A percentile compares a stretch with the other conserved stretches of the same genome.
These are phyloP conservation scores for Dryadula phaetusa DNA, from an alignment of 2,888 invertebrate genomes.

Conservation along the genomic window DNA sequence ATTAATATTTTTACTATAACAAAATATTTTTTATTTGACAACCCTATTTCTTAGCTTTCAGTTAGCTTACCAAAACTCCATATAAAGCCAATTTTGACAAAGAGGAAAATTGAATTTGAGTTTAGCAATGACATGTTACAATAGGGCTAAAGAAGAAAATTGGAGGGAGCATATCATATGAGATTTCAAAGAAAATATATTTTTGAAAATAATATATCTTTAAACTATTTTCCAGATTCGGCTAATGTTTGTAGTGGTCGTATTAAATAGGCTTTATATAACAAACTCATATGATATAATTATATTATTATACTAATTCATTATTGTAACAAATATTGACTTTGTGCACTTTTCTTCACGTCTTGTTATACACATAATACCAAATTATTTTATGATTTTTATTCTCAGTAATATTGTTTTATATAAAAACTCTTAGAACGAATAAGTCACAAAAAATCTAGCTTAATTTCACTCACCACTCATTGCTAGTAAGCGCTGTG, in stretches of 20 bases:
- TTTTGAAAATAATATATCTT: not conserved
- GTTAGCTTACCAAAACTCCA: conserved; percentile 39
- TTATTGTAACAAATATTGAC: no score
- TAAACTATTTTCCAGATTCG: no score
- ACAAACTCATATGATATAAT: no score
- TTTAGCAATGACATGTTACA: conserved; percentile 37
- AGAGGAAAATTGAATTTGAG: conserved; percentile 49
- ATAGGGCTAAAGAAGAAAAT: conserved; percentile 14
- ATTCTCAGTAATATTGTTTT: no score
- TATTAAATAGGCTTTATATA: no score
- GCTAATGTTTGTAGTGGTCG: no score
- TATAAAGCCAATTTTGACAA: conserved; percentile 50
- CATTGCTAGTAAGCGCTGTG: not conserved
- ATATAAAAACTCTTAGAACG: not conserved
- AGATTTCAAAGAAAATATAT: not conserved
- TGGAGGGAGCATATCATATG: conserved; percentile 13
- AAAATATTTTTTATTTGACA: not conserved
- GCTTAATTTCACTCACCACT: not conserved
- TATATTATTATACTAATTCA: no score
- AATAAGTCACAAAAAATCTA: not conserved
- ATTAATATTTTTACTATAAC: not conserved
- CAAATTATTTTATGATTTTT: no score
- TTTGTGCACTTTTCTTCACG: no score
- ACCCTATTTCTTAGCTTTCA: conserved; percentile 27
- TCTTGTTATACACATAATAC: no score